Evolutionary conservation across 2,113 vertebrate species (phyloP).

Genomic region (Columbina picui): DNA sequence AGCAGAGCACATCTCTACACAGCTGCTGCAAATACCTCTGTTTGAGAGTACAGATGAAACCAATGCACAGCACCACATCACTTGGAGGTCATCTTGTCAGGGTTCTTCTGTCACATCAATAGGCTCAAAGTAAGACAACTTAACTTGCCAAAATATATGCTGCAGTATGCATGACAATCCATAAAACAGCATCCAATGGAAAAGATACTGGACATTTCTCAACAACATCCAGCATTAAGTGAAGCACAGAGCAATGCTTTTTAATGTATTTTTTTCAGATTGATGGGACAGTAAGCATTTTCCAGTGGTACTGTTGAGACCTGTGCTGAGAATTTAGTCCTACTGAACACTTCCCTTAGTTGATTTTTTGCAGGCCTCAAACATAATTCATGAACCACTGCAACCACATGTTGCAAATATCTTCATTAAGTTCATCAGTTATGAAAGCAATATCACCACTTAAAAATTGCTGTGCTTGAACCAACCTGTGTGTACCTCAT

Average conservation of each 20-base stretch:
- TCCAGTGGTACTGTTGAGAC: neutral
- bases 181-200: neutral
- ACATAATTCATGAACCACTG: neutral
- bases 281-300: neutral
- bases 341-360: neutral
- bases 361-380: neutral
- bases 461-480: neutral
- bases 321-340: neutral
- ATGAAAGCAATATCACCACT: neutral
- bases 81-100: neutral
- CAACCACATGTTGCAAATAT: neutral
- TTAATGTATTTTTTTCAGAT: neutral
- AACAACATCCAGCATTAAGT: neutral
- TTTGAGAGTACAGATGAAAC: neutral
- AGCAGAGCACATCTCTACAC: neutral
- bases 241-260: neutral
- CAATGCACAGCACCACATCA: neutral
- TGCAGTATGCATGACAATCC: neutral
- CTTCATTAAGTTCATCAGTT: neutral
- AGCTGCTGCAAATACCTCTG: neutral
- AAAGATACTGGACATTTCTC: neutral
- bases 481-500: neutral
- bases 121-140: fast-evolving
- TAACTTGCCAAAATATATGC: neutral
- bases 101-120: neutral